These are phyloP conservation scores for Liparis tanakae DNA, from an alignment of 2,797 vertebrate species.

Conservation along the genomic window DNA sequence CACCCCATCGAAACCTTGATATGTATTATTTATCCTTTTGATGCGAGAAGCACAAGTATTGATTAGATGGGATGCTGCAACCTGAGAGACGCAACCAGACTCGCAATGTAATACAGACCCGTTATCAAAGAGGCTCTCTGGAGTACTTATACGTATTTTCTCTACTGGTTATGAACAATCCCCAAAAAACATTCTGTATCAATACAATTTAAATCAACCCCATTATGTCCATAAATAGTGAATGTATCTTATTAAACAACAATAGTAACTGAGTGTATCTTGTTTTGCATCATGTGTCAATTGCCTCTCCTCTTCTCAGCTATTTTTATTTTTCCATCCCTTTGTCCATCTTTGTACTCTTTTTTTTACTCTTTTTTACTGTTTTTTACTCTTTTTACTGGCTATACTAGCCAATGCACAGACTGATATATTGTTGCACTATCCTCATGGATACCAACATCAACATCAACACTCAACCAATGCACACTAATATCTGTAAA, in stretches of 20 bases:
- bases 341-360: no score
- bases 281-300: neutral
- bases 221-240: neutral
- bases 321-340: no score
- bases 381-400: no score
- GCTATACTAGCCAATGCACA: no score
- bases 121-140: neutral
- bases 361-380: no score
- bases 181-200: neutral
- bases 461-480: no score
- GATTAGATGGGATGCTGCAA: slow-evolving; percentile 1
- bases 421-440: no score
- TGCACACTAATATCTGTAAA: no score
- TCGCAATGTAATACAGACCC: slow-evolving; percentile 7
- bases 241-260: slow-evolving; percentile 2
- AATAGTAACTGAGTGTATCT: neutral
- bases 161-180: neutral
- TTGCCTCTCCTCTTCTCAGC: no score
- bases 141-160: neutral
- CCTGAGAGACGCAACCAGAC: slow-evolving; percentile 12
- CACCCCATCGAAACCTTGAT: neutral
- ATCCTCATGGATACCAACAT: no score
- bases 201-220: neutral
- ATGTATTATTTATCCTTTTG: neutral
- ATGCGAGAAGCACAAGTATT: neutral